A percentile compares a stretch with the other conserved stretches of the same genome.
phyloP scores from a whole-genome alignment of 2,113 vertebrate species.

The pig (Sus scrofa) region T2T-Sscrofa CM000830.6:91672001-91672500 shows the following conservation, averaged over 20 bases:
- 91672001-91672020: constrained; percentile 11
- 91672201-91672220: neutral
- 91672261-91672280: neutral
- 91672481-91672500: no score
- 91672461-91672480: no score
- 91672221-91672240: neutral
- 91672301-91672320: neutral
- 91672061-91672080: neutral
- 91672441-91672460: no score
- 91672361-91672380: neutral
- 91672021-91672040: neutral
- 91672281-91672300: neutral
- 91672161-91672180: neutral
- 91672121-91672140: neutral
- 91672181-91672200: neutral
- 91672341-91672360: no score
- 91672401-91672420: neutral
- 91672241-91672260: constrained; percentile 19
- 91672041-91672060: neutral
- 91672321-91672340: neutral
- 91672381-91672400: neutral
- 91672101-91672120: constrained; percentile 8
- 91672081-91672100: neutral
- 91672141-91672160: constrained; percentile 14
- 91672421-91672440: neutral